Conservation (phyloP, 1,140 invertebrate species). For the Cryptotermes secundus region DNA sequence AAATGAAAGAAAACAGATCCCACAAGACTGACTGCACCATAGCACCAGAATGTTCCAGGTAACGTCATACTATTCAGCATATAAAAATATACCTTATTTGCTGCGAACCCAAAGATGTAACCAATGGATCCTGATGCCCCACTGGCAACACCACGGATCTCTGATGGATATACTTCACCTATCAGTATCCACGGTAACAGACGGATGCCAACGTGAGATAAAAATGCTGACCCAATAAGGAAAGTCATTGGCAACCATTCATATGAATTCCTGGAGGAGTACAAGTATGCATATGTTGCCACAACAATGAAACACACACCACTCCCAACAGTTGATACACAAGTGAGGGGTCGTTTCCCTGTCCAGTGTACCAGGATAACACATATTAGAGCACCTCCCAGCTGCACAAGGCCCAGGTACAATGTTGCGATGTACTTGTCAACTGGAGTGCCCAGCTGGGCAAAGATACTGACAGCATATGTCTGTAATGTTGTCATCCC, state of each 20-base stretch:
- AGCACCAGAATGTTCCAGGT: conserved; percentile 67
- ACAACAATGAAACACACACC: conserved; percentile 61
- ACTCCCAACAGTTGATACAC: conserved; percentile 64
- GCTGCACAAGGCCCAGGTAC: conserved; percentile 64
- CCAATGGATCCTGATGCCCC: conserved; percentile 67
- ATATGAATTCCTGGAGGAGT: conserved; percentile 44
- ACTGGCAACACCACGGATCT: conserved; percentile 65
- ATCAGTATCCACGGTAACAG: conserved; percentile 75
- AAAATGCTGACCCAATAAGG: conserved; percentile 64
- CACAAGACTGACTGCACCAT: conserved; percentile 64
- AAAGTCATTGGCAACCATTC: conserved; percentile 68
- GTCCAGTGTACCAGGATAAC: conserved; percentile 64
- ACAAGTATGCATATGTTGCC: conserved; percentile 55
- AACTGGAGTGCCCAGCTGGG: conserved; percentile 64
- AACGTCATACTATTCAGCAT: conserved; percentile 62
- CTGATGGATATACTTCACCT: conserved; percentile 66
- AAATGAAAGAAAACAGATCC: conserved; percentile 58
- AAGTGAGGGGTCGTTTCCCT: conserved; percentile 65
- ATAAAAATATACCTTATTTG: conserved; percentile 69
- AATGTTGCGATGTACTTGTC: conserved; percentile 72
- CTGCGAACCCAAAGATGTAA: conserved; percentile 69
- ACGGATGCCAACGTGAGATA: conserved; percentile 67
- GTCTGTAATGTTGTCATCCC: conserved; percentile 70
- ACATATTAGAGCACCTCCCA: conserved; percentile 57
- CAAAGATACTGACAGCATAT: conserved; percentile 70